Evolutionary conservation across 35 echinoderm and acorn worm genomes (phyloP).

Genomic region (Heliocidaris tuberculata): DNA sequence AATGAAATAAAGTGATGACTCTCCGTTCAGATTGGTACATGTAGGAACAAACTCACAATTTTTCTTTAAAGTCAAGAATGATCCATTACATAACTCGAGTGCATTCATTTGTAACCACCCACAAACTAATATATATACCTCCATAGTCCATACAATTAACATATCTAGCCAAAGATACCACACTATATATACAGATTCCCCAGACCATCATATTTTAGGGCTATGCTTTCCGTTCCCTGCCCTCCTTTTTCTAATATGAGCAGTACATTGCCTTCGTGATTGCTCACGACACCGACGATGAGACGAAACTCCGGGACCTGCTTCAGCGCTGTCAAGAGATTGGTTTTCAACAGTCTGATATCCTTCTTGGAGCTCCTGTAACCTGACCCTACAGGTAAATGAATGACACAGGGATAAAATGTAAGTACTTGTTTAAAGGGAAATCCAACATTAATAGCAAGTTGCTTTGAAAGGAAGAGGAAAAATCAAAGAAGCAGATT

Average conservation of each 20-base stretch:
- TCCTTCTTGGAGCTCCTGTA: not conserved
- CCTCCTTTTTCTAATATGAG: not conserved
- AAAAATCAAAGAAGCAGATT: too few species aligned
- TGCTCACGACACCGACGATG: not conserved
- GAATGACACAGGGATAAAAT: not conserved
- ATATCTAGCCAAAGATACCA: not conserved
- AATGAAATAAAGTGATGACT: too few species aligned
- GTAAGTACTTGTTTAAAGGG: not conserved
- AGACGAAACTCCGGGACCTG: not conserved
- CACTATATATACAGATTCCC: not conserved
- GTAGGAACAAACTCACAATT: not conserved
- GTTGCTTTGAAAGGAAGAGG: too few species aligned
- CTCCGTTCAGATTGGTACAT: not conserved
- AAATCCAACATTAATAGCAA: too few species aligned
- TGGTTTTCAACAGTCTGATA: not conserved
- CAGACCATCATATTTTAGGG: not conserved
- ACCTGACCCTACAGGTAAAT: constrained; percentile 18
- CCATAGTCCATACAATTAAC: not conserved
- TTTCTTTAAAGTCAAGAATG: not conserved
- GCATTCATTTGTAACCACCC: not conserved
- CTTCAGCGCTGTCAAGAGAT: not conserved
- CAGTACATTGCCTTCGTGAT: constrained; percentile 23
- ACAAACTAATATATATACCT: not conserved
- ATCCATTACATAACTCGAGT: not conserved
- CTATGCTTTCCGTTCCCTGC: not conserved